phyloP scores from a whole-genome alignment of 2,888 invertebrate species.

The Hedychridium roseum region DNA sequence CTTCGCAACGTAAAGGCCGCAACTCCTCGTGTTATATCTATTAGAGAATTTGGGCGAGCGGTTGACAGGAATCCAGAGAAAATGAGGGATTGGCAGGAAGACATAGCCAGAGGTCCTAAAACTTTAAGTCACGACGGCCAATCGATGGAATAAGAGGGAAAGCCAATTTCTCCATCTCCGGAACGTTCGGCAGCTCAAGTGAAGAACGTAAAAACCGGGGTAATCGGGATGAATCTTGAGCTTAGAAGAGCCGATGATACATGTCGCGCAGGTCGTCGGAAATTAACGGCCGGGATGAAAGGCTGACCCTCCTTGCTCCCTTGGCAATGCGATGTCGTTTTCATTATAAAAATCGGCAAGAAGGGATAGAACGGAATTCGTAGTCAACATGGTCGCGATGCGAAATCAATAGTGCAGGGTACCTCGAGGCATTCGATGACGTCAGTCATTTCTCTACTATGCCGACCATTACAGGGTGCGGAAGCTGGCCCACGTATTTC shows the following conservation, averaged over 20 bases:
- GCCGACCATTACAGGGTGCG: constrained; percentile 16
- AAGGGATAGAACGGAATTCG: constrained; percentile 23
- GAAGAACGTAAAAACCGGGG: constrained; percentile 24
- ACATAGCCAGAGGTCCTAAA: too few relatives aligned
- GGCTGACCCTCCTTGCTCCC: constrained; percentile 15
- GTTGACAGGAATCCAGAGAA: too few relatives aligned
- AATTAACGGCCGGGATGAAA: constrained; percentile 38
- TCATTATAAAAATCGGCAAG: constrained; percentile 48
- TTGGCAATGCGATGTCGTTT: constrained; percentile 27
- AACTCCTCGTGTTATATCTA: too few relatives aligned
- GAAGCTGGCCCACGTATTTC: too few relatives aligned
- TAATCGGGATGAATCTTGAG: constrained; percentile 42
- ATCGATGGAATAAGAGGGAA: too few relatives aligned
- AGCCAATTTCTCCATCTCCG: too few relatives aligned
- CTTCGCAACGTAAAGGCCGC: too few relatives aligned
- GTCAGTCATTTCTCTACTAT: constrained; percentile 42
- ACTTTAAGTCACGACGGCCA: too few relatives aligned
- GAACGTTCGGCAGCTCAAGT: too few relatives aligned
- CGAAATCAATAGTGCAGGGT: constrained; percentile 44
- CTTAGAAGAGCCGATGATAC: constrained; percentile 29
- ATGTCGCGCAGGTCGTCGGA: too few relatives aligned
- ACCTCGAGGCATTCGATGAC: constrained; percentile 34
- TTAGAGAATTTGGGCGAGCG: too few relatives aligned
- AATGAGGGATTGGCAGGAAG: too few relatives aligned
- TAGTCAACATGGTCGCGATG: constrained; percentile 20